phyloP scores from a whole-genome alignment of 2,888 invertebrate species.

The Erebia ligea region DNA sequence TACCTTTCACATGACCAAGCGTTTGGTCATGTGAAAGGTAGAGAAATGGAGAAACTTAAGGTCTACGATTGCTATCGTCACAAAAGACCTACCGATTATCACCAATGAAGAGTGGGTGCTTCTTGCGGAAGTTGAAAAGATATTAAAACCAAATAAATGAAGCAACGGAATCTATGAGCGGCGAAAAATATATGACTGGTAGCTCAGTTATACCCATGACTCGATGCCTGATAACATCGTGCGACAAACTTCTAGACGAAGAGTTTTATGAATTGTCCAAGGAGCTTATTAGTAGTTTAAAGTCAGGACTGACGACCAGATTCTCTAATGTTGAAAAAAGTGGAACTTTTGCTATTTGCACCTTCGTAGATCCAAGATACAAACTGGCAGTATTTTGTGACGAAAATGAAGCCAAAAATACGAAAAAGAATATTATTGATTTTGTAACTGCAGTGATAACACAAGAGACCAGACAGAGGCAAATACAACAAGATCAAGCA shows the following conservation, averaged over 20 bases:
- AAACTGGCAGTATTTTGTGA: background rate
- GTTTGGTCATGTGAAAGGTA: too few relatives aligned
- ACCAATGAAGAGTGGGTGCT: background rate
- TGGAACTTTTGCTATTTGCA: background rate
- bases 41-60: too few relatives aligned
- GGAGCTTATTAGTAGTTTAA: background rate
- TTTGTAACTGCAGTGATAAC: background rate
- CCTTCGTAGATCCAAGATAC: background rate
- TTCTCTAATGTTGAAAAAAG: background rate
- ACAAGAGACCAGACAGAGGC: background rate
- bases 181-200: conserved; percentile 44
- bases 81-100: background rate
- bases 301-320: background rate
- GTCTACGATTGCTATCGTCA: too few relatives aligned
- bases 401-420: background rate
- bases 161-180: conserved; percentile 40
- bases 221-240: conserved; percentile 38
- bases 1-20: too few relatives aligned
- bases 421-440: background rate
- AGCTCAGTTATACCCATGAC: conserved; percentile 44
- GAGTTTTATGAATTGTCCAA: background rate
- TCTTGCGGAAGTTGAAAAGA: background rate
- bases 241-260: background rate
- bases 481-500: background rate
- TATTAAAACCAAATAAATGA: conserved; percentile 47